A percentile compares a stretch with the other conserved stretches of the same genome.
Evolutionary conservation across 1,140 invertebrate species (phyloP).

Genomic region (Meteorus sp.): DNA sequence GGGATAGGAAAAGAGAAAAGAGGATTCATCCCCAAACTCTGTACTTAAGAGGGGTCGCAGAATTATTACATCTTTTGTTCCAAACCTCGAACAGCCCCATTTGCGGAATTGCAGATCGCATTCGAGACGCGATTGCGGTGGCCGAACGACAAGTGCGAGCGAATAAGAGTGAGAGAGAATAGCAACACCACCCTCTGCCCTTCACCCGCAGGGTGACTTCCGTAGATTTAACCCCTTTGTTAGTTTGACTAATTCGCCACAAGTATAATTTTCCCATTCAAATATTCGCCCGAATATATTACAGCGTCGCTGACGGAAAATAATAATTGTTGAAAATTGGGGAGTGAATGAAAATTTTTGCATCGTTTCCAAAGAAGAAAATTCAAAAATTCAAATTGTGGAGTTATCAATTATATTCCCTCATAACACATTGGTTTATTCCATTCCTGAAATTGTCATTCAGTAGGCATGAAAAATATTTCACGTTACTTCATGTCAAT

Average conservation of each 20-base stretch:
- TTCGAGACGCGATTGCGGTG: constrained; percentile 50
- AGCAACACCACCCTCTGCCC: too few species aligned
- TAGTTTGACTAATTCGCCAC: constrained; percentile 56
- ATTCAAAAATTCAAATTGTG: too few species aligned
- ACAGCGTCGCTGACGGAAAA: too few species aligned
- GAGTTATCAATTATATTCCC: too few species aligned
- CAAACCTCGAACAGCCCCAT: constrained; percentile 53
- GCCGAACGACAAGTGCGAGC: constrained; percentile 38
- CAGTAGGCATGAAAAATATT: neutral
- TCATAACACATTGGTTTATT: too few species aligned
- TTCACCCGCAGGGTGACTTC: constrained; percentile 21
- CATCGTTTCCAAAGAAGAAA: too few species aligned
- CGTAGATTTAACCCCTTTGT: constrained; percentile 44
- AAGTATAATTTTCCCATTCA: constrained; percentile 40
- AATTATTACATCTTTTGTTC: constrained; percentile 61
- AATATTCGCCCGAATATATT: constrained; percentile 26
- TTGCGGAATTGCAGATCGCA: constrained; percentile 57
- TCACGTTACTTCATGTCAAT: too few species aligned
- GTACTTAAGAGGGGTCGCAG: constrained; percentile 37
- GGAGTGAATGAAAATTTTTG: too few species aligned
- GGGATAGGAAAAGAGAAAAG: constrained; percentile 13
- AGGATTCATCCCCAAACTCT: constrained; percentile 9
- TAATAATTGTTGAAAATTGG: too few species aligned
- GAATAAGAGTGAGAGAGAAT: too few species aligned
- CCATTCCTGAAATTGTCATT: neutral